Base-by-base conservation (phyloP, 2,888 invertebrate genomes). In the Physocephala rufipes region DNA sequence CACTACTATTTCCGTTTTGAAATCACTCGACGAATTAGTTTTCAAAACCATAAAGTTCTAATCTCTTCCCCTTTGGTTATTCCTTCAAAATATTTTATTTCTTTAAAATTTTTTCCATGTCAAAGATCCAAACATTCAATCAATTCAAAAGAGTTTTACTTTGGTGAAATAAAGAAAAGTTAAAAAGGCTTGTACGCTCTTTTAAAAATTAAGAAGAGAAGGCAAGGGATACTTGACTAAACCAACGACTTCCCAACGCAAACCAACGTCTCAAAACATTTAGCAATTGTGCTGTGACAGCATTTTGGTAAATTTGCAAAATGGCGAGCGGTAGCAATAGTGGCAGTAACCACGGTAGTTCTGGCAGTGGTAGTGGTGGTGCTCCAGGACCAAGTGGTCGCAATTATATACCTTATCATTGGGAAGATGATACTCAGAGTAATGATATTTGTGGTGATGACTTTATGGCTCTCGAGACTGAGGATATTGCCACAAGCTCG, bases 281-380 rank as follows among this genome's bases (percentile, higher is more conserved):
- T n/a, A 53, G 21, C 19, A 58, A 58, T 15, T 30, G 28, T 12
- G 67, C 45, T 45, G 30, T 47, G 28, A 65, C 55, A 67, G n/a
- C 49, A 62, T 67, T 61, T 70, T 62, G 62, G 19, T 64, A 51
- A 66, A 68, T 67, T 24, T 47, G 58, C 62, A 78, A 71, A 70
- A 82, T 82, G 81, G 77, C 81, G 21, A 75, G 74, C 70, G 75
- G 67, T 64, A 76, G 74, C 26, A 76, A 75, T 28, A 73, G 67
- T 59, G 67, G 72, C 15, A 28, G 53, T 53, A 47, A 53, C n/a
- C 36, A 21, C 12, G 16, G 24, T 47, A 15, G 71, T 9, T n/a
- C n/a, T n/a, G 61, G 51, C 61, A 55, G 73, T 66, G 71, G 74
- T 61, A 73, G 72, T 67, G 51, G 71, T 3, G 64, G 69, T 62